Evolutionary conservation across 2,797 vertebrate species (phyloP).

Genomic region (Clarias laeviceps): DNA sequence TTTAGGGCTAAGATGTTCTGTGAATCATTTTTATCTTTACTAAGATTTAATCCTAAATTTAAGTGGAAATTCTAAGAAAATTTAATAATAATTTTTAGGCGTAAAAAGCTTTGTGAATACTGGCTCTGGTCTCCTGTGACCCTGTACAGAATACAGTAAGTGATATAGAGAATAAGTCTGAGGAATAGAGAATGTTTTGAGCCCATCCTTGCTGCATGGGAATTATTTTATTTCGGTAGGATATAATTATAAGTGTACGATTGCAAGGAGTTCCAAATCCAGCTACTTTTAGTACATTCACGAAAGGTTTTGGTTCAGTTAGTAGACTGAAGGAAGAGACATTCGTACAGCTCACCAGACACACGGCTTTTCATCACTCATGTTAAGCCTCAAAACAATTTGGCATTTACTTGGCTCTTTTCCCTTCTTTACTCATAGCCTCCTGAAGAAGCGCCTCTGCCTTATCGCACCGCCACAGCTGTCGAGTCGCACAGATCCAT

Average conservation of each 20-base stretch:
- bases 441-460: slow-evolving; percentile 2
- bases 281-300: not conserved
- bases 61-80: too few relatives aligned
- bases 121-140: too few relatives aligned
- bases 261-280: not conserved
- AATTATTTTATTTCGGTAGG: not conserved
- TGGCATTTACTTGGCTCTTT: not conserved
- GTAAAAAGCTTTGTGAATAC: too few relatives aligned
- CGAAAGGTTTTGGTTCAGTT: not conserved
- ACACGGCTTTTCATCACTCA: slow-evolving; percentile 9
- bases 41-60: too few relatives aligned
- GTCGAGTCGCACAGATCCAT: not conserved
- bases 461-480: slow-evolving; percentile 29
- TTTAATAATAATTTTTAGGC: too few relatives aligned
- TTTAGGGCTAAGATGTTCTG: too few relatives aligned
- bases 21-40: too few relatives aligned
- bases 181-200: too few relatives aligned
- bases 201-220: not conserved
- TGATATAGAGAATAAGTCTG: too few relatives aligned
- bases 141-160: too few relatives aligned
- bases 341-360: not conserved
- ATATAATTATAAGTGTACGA: not conserved
- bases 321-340: not conserved
- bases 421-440: not conserved
- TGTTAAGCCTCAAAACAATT: slow-evolving; percentile 12